A percentile compares a stretch with the other conserved stretches of the same genome.
phyloP scores from a whole-genome alignment of 2,113 vertebrate genomes.

The Takifugu bimaculatus region DNA sequence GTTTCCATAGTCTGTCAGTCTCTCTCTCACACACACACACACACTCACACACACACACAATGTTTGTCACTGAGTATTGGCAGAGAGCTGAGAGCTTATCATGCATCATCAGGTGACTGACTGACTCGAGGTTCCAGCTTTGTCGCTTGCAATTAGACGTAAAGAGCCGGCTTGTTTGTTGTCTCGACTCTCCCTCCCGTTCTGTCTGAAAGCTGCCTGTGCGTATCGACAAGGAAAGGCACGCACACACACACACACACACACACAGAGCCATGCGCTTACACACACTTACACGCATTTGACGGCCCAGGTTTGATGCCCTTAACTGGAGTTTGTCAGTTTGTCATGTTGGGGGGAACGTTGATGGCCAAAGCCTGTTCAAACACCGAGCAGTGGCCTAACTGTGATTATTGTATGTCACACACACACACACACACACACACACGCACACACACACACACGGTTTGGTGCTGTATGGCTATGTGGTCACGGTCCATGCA shows the following conservation, averaged over 20 bases:
- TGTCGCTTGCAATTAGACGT: conserved; percentile 72
- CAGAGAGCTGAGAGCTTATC: conserved; percentile 61
- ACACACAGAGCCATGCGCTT: conserved; percentile 17
- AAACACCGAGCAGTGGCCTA: conserved; percentile 52
- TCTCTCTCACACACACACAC: conserved; percentile 12
- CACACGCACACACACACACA: conserved; percentile 31
- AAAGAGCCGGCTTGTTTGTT: conserved; percentile 45
- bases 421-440: conserved; percentile 30
- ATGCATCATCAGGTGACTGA: conserved; percentile 60
- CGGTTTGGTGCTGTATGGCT: conserved; percentile 50
- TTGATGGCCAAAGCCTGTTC: conserved; percentile 49
- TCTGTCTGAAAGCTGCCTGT: conserved; percentile 60
- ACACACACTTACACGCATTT: conserved; percentile 53
- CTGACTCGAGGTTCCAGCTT: conserved; percentile 59
- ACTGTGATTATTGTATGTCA: conserved; percentile 57
- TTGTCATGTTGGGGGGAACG: conserved; percentile 50
- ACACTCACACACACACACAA: conserved; percentile 17
- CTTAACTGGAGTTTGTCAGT: conserved; percentile 71
- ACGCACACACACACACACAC: conserved; percentile 16
- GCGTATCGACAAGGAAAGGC: conserved; percentile 60
- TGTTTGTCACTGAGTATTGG: conserved; percentile 48
- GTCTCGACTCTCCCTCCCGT: conserved; percentile 26
- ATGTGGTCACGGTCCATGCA: conserved; percentile 61
- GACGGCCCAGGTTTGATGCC: conserved; percentile 66
- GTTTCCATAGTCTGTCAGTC: conserved; percentile 58